These are phyloP conservation scores for Microcebus griseorufus DNA, from an alignment of 2,113 vertebrate species.

Conservation along the genomic window DNA sequence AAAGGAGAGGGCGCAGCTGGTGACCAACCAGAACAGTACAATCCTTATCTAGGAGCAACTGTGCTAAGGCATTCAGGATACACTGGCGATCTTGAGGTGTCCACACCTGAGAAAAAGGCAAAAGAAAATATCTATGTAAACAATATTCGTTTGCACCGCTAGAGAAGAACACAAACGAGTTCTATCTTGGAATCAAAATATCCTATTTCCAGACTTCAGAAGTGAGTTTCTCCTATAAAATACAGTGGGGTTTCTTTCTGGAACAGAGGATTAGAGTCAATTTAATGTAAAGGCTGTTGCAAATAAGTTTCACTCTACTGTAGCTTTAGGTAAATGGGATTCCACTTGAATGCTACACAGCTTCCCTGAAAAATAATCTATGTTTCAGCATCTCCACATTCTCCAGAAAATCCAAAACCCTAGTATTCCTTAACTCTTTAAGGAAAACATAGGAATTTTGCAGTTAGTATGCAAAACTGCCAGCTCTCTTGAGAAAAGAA, in stretches of 20 bases:
- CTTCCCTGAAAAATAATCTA: conserved; percentile 19
- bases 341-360: conserved; percentile 11
- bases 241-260: not conserved
- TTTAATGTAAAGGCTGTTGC: not conserved
- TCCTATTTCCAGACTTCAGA: no score
- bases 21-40: conserved; percentile 91
- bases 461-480: not conserved
- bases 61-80: conserved; percentile 90
- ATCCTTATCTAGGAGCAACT: conserved; percentile 94
- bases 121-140: conserved; percentile 26
- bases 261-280: not conserved
- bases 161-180: not conserved
- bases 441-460: not conserved
- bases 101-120: conserved; percentile 89
- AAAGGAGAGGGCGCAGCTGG: conserved; percentile 91
- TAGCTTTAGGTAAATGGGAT: not conserved
- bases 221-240: no score
- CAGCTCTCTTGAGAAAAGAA: not conserved
- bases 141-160: not conserved
- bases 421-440: not conserved
- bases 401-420: not conserved
- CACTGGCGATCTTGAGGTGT: conserved; percentile 93
- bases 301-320: not conserved
- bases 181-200: not conserved
- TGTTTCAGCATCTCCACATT: not conserved